Evolutionary conservation across 2,888 invertebrate species (phyloP), one percentile per base, ranked within the genome.

Genomic region (Mycogona germanica): DNA sequence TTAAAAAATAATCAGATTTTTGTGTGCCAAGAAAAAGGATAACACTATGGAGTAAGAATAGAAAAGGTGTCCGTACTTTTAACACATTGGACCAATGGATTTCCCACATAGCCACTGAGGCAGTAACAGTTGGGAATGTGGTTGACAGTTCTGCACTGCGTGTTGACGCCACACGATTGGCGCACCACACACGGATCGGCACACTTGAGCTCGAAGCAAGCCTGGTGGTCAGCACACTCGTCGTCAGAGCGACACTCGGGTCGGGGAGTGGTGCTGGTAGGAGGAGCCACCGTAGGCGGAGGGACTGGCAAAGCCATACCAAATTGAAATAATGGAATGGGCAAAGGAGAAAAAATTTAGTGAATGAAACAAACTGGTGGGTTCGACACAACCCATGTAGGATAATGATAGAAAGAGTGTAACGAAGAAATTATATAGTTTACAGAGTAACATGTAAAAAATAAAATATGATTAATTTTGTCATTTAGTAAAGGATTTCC

Each of bases 161-260:
- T 86, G 67, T 86, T 84, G 55, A 82, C 81, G 35, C 87, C 87
- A 64, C 87, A 87, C 44, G 83, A 80, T 66, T 85, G 81, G 61
- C 81, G 79, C 61, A 77, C 76, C 3, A 75, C 68, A 65, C 92
- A 92, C 7, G 91, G 69, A 58, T 70, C 67, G 49, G 66, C 64
- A 58, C 70, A 70, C 42, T 53, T 81, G 57, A 82, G 80, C 66
- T 82, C 80, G 60, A 83, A 77, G 70, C 92, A 92, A 57, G 85
- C 85, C 71, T 83, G 79, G 69, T 87, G 87, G 42, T 84, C 81
- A 51, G 87, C 82, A 65, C 92, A 92, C 66, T 89, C 85, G 63
- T 81, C 80, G 58, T 87, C 82, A 66, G 84, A 81, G 63, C 79
- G 76, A 72, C 92, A 92, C 71, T 86, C 86, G 14, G 50, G 50